A percentile compares a stretch with the other conserved stretches of the same genome.
phyloP scores from a whole-genome alignment of 2,888 invertebrate genomes.

The Rhodophaea formosa region DNA sequence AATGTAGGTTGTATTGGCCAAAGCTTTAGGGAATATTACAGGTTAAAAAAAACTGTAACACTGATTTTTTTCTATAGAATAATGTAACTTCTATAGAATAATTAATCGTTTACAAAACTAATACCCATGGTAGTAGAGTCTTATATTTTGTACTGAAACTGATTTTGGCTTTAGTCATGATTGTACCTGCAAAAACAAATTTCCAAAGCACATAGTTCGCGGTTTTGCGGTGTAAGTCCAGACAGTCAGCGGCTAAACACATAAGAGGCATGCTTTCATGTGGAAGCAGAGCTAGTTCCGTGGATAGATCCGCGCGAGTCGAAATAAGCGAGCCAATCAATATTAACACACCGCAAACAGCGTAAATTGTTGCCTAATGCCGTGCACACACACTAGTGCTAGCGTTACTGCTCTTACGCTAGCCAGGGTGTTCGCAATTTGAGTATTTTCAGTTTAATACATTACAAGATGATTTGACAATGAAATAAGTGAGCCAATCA shows the following conservation, averaged over 20 bases:
- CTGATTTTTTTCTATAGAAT: too few species aligned
- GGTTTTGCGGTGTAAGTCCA: constrained; percentile 9
- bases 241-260: constrained; percentile 9
- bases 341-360: constrained; percentile 82
- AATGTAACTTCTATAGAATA: too few species aligned
- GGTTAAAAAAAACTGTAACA: too few species aligned
- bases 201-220: constrained; percentile 10
- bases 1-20: too few species aligned
- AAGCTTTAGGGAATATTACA: too few species aligned
- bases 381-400: constrained; percentile 63
- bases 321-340: constrained; percentile 81
- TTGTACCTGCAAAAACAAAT: too few species aligned
- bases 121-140: too few species aligned
- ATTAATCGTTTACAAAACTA: too few species aligned
- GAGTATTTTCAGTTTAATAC: neutral
- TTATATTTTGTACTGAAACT: too few species aligned
- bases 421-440: constrained; percentile 53
- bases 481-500: constrained; percentile 61
- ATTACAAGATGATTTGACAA: too few species aligned
- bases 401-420: constrained; percentile 54
- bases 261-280: constrained; percentile 15
- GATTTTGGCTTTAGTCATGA: too few species aligned
- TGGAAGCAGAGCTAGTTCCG: constrained; percentile 47
- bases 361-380: constrained; percentile 82
- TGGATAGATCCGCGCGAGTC: constrained; percentile 75